A percentile compares a stretch with the other conserved stretches of the same genome.
phyloP scores from a whole-genome alignment of 2,888 invertebrate species.

The Drosophila pegasa region DNA sequence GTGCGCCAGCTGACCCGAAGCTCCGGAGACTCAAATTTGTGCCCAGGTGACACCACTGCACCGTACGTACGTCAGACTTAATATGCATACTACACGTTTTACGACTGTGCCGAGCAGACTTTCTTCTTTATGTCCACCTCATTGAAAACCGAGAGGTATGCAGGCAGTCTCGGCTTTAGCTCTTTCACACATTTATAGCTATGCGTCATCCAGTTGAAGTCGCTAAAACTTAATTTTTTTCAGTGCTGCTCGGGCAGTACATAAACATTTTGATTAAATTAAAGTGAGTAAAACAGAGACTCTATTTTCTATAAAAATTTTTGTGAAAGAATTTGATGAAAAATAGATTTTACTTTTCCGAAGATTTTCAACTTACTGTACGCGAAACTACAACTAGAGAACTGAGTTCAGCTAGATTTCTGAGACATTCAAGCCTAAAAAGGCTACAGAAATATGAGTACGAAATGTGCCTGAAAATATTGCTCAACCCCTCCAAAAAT shows the following conservation, averaged over 20 bases:
- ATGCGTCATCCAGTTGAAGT: slow-evolving; percentile 2
- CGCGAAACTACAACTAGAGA: too few species aligned
- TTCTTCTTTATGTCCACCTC: neutral
- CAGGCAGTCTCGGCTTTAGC: neutral
- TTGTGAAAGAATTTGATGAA: too few species aligned
- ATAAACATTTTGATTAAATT: neutral
- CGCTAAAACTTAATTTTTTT: slow-evolving; percentile 15
- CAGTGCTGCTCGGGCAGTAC: slow-evolving; percentile 13
- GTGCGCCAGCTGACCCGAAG: slow-evolving; percentile 17
- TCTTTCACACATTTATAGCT: neutral
- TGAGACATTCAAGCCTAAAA: too few species aligned
- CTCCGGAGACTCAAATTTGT: slow-evolving; percentile 21
- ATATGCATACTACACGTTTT: slow-evolving; percentile 34
- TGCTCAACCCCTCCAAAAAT: too few species aligned
- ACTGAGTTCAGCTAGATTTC: too few species aligned
- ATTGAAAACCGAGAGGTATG: neutral
- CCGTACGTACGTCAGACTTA: slow-evolving; percentile 9
- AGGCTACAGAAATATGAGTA: too few species aligned
- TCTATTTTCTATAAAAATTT: neutral
- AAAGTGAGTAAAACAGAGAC: too few species aligned
- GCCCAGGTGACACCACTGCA: neutral
- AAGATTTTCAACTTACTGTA: too few species aligned
- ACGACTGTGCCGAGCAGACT: slow-evolving; percentile 4
- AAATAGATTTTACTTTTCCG: too few species aligned
- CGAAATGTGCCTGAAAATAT: too few species aligned